Evolutionary conservation across 2,888 invertebrate species (phyloP), one percentile per base, ranked within the genome.

Genomic region (Drosophila silvestris): DNA sequence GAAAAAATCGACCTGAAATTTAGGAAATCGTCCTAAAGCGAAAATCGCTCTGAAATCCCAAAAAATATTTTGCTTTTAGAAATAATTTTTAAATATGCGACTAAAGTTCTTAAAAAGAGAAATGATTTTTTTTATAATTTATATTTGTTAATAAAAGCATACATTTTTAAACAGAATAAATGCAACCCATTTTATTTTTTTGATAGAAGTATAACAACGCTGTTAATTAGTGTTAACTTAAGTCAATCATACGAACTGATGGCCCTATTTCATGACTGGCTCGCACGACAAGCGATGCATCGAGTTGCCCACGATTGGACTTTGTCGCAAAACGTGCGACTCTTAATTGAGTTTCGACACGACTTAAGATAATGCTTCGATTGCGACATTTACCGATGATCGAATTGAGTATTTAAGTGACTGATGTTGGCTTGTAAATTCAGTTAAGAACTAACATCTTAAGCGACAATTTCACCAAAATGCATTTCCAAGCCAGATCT

Each of bases 381-480:
- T 14, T 6, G n/a, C 16, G 22, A n/a, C 4, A 19, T 6, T 28
- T 3, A 5, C 32, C 14, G 5, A 12, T n/a, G 14, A 3, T 19
- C 2, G n/a, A 7, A 16, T 22, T 14, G 22, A 35, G 57, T 76
- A 80, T 80, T 70, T 60, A 76, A 47, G 12, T 14, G n/a, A 14
- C n/a, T 12, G 7, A 9, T 7, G 2, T 14, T 5, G 0, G 19
- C 22, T 53, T 30, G 10, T 3, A 14, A n/a, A n/a, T 2, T 32
- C 61, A 77, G 74, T 60, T 59, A 9, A 16, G 12, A 62, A 39
- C 32, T 32, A 26, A 32, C 37, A 52, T 3, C n/a, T 32, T 16
- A 14, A 7, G 12, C 32, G 50, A 56, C 30, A 47, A n/a, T 35
- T 33, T 33, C 9, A 9, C 39, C 19, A 63, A 56, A 4, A 77